phyloP scores from a whole-genome alignment of 2,888 invertebrate genomes.

The Carpatolechia fugitivella region DNA sequence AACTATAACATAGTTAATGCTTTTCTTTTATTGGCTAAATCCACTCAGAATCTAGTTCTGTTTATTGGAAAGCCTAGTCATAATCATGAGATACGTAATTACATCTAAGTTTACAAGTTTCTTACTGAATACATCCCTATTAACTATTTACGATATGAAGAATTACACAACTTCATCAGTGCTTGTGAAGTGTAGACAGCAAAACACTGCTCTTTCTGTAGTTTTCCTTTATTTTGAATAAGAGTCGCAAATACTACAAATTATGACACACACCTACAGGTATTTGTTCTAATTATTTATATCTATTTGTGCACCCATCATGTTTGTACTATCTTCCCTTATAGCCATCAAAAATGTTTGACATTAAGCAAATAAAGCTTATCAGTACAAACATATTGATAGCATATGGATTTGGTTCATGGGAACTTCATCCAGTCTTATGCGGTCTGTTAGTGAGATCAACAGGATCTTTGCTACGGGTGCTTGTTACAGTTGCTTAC shows the following conservation, averaged over 20 bases:
- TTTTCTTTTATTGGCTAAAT: too few relatives aligned
- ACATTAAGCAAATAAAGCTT: conserved; percentile 27
- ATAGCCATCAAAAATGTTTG: not conserved
- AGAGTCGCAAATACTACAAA: not conserved
- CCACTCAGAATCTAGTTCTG: too few relatives aligned
- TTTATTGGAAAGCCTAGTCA: too few relatives aligned
- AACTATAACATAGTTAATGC: too few relatives aligned
- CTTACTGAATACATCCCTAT: not conserved
- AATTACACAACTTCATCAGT: conserved; percentile 9
- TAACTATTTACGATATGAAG: not conserved
- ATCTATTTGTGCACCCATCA: too few relatives aligned
- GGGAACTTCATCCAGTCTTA: conserved; percentile 20
- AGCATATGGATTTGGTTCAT: conserved; percentile 10
- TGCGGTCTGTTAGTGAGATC: too few relatives aligned
- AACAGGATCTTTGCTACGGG: too few relatives aligned
- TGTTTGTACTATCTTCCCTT: too few relatives aligned
- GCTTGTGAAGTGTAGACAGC: not conserved
- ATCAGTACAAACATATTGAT: conserved; percentile 12
- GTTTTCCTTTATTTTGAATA: not conserved
- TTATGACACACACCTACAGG: conserved; percentile 14
- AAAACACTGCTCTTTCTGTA: not conserved
- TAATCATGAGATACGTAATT: too few relatives aligned
- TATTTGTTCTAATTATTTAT: not conserved
- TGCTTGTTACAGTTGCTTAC: too few relatives aligned
- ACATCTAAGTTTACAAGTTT: too few relatives aligned